Conservation (phyloP, 2,888 invertebrate genomes). For the Rotaria socialis region DNA sequence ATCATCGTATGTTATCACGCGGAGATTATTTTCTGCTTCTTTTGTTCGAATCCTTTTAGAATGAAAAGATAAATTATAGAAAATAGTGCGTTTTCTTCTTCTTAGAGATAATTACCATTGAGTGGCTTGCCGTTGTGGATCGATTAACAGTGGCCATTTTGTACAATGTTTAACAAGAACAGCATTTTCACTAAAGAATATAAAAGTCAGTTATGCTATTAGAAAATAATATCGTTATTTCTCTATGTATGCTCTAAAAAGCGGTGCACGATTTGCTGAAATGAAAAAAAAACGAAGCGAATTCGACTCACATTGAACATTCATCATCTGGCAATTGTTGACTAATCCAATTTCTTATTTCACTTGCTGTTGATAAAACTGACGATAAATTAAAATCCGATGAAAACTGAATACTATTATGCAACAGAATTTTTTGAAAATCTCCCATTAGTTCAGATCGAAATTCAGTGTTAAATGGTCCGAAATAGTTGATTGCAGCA, state of each 20-base stretch:
- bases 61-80: not conserved
- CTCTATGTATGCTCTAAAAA: no score
- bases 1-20: constrained; percentile 54
- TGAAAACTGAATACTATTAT: constrained; percentile 53
- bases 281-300: no score
- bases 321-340: constrained; percentile 51
- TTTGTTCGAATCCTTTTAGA: constrained; percentile 20
- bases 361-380: constrained; percentile 40
- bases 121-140: constrained; percentile 58
- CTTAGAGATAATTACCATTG: constrained; percentile 50
- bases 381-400: constrained; percentile 46
- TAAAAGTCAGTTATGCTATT: constrained; percentile 51
- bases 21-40: constrained; percentile 49
- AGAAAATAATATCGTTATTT: no score
- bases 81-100: not conserved
- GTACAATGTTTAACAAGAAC: constrained; percentile 56
- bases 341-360: constrained; percentile 58
- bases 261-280: no score
- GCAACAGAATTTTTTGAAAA: constrained; percentile 52
- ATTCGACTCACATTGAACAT: constrained; percentile 38
- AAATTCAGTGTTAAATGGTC: constrained; percentile 56
- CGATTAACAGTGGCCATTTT: constrained; percentile 59
- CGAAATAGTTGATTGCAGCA: constrained; percentile 56
- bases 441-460: constrained; percentile 50
- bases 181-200: constrained; percentile 53